Conservation (phyloP, 2,888 invertebrate species). For the Synergus laeviventris region DNA sequence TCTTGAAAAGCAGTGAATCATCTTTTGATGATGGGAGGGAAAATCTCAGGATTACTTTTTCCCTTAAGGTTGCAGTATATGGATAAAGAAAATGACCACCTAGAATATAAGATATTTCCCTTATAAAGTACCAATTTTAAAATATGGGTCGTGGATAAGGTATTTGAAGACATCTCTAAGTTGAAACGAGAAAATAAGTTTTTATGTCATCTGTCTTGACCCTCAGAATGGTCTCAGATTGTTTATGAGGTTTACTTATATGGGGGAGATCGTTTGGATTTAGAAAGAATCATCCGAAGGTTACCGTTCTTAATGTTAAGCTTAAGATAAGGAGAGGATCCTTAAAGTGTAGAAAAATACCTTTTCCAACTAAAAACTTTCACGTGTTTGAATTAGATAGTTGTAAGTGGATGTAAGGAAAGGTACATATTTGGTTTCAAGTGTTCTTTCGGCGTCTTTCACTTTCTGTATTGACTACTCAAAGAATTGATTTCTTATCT, state of each 20-base stretch:
- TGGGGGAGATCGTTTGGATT: slow-evolving; percentile 9
- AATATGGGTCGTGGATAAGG: not conserved
- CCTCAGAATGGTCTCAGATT: not conserved
- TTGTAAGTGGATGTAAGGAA: not conserved
- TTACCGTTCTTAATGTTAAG: not conserved
- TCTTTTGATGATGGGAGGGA: not conserved
- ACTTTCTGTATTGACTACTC: not conserved
- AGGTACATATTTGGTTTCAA: slow-evolving; percentile 38
- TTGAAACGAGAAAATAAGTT: not conserved
- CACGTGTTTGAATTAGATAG: slow-evolving; percentile 11
- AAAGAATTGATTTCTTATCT: not conserved
- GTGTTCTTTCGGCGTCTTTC: not conserved
- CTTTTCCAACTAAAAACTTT: slow-evolving; percentile 10
- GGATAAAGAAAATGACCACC: not conserved
- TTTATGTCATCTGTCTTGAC: not conserved
- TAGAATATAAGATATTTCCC: not conserved
- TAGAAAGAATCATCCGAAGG: slow-evolving; percentile 8
- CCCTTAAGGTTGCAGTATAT: not conserved
- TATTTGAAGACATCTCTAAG: not conserved
- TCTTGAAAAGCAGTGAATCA: too few species aligned
- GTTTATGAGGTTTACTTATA: slow-evolving; percentile 12
- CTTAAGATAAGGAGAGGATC: slow-evolving; percentile 19
- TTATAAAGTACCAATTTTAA: not conserved
- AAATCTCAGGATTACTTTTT: not conserved
- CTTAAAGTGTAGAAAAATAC: slow-evolving; percentile 24